phyloP scores from a whole-genome alignment of 2,113 vertebrate genomes.

The Oceanites oceanicus region DNA sequence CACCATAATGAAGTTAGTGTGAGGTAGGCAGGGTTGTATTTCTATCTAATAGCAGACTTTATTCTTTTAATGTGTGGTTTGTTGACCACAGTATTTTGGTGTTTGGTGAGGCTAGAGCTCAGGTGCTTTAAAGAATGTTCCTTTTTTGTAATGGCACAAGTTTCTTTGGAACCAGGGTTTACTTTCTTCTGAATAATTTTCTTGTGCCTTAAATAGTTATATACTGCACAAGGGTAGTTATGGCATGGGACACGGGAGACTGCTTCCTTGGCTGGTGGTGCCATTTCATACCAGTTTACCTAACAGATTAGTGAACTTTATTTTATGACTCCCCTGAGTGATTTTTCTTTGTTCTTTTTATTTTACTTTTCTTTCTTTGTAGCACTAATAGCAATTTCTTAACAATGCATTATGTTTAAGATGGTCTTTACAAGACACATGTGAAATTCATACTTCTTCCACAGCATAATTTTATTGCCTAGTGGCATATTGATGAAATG shows the following conservation, averaged over 20 bases:
- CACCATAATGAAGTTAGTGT: not conserved
- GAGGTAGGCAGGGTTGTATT: not conserved
- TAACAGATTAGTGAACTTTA: not conserved
- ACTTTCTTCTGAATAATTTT: not conserved
- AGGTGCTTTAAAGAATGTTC: not conserved
- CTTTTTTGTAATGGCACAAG: not conserved
- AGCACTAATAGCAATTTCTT: not conserved
- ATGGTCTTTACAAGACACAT: not conserved
- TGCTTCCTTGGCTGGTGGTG: not conserved
- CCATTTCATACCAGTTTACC: not conserved
- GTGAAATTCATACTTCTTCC: not conserved
- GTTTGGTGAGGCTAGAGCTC: not conserved
- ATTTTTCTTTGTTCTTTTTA: not conserved
- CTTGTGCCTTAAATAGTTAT: not conserved
- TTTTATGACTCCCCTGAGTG: not conserved
- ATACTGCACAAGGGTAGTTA: not conserved
- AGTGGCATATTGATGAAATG: not conserved
- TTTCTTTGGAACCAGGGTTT: not conserved
- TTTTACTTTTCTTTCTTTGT: not conserved
- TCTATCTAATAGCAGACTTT: not conserved
- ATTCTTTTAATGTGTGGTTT: not conserved
- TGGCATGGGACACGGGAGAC: not conserved
- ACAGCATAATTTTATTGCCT: not conserved
- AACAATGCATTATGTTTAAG: not conserved
- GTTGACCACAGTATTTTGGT: not conserved